A percentile compares a stretch with the other conserved stretches of the same genome.
Evolutionary conservation across 2,797 vertebrate species (phyloP).

Genomic region (Pseudochromis fuscus): DNA sequence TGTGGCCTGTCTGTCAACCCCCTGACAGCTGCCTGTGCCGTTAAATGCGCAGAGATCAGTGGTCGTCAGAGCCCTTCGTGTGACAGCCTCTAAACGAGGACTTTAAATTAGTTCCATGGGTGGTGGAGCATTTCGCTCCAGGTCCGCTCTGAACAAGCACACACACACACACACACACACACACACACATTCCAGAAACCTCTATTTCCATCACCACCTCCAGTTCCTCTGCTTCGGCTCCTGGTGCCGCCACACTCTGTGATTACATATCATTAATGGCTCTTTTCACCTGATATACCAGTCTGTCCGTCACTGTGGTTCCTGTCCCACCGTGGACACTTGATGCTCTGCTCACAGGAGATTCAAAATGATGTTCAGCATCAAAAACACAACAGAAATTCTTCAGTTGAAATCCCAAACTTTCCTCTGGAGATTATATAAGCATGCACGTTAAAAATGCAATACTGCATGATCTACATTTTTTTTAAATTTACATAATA

Average conservation of each 20-base stretch:
- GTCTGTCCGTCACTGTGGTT: constrained; percentile 56
- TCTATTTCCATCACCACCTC: constrained; percentile 61
- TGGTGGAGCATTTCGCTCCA: constrained; percentile 78
- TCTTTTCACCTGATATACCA: constrained; percentile 63
- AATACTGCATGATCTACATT: too few species aligned
- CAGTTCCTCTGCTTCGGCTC: constrained; percentile 52
- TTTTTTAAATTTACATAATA: too few species aligned
- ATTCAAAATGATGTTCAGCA: constrained; percentile 1
- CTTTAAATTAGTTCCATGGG: constrained; percentile 85
- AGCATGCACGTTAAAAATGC: too few species aligned
- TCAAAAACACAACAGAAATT: constrained; percentile 13
- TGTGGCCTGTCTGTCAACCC: constrained; percentile 79
- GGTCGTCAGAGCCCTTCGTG: constrained; percentile 76
- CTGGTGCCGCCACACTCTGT: constrained; percentile 58
- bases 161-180: constrained; percentile 29
- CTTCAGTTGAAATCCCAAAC: too few species aligned
- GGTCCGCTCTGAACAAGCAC: constrained; percentile 46
- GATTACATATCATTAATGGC: constrained; percentile 79
- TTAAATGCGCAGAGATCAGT: constrained; percentile 83
- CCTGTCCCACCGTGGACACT: constrained; percentile 28
- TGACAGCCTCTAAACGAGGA: constrained; percentile 83
- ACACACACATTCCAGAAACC: constrained; percentile 49
- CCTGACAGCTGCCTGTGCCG: constrained; percentile 78
- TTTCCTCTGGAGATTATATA: too few species aligned
- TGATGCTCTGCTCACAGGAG: constrained; percentile 17